phyloP scores from a whole-genome alignment of 2,113 vertebrate species.

The Neopipo cinnamomea region DNA sequence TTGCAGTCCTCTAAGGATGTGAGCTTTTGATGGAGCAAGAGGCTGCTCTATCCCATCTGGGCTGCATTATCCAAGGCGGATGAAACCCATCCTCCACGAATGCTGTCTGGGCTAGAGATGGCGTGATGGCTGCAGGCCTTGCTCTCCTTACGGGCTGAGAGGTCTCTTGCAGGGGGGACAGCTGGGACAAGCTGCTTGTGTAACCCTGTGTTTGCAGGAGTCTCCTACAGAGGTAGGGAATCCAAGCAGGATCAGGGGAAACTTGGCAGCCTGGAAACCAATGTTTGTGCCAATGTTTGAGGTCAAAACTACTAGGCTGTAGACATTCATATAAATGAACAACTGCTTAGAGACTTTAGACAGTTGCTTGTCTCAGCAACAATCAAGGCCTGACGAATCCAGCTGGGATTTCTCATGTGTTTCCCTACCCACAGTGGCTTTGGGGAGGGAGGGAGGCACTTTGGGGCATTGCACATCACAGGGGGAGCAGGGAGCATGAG shows the following conservation, averaged over 20 bases:
- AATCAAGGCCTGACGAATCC: neutral
- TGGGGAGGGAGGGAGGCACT: neutral
- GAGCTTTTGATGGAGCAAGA: neutral
- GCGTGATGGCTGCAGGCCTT: neutral
- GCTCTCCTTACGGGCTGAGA: neutral
- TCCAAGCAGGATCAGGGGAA: neutral
- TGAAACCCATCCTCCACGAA: neutral
- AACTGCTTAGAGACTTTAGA: neutral
- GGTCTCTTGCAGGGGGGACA: neutral
- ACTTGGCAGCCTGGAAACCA: neutral
- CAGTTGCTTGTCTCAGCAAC: neutral
- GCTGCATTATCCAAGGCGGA: accelerated
- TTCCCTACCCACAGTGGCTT: neutral
- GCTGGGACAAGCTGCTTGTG: neutral
- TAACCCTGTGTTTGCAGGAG: neutral
- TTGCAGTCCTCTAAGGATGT: neutral
- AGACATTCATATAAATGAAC: neutral
- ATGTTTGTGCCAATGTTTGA: no score
- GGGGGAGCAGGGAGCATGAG: neutral
- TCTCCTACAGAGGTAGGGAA: neutral
- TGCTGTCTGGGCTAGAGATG: neutral
- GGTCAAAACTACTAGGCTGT: neutral
- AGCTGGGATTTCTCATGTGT: neutral
- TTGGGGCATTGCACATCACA: accelerated
- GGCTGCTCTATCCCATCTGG: neutral